These are phyloP conservation scores for Macroglossus sobrinus DNA, from an alignment of 2,113 vertebrate species.

Conservation along the genomic window DNA sequence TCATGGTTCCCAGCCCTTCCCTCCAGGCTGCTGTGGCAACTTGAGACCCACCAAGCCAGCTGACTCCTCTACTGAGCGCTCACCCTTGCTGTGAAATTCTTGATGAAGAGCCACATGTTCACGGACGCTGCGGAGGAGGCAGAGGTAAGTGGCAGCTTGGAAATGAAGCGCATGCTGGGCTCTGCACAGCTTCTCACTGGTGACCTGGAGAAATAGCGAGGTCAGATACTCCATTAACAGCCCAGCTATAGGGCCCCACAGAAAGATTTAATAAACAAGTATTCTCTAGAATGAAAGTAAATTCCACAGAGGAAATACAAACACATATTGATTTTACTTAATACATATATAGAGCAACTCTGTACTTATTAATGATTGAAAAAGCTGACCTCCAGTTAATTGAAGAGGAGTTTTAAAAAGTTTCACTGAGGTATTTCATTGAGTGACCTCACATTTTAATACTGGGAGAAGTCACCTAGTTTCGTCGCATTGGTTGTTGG, in stretches of 20 bases:
- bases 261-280: neutral
- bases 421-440: neutral
- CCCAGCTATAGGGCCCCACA: neutral
- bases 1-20: slow-evolving; percentile 92
- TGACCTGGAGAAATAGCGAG: slow-evolving; percentile 81
- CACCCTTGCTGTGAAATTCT: slow-evolving; percentile 90
- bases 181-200: slow-evolving; percentile 91
- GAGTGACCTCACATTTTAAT: neutral
- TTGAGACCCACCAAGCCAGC: slow-evolving; percentile 91
- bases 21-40: slow-evolving; percentile 93
- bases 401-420: neutral
- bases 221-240: neutral
- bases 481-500: neutral
- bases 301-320: neutral
- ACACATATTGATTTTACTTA: neutral
- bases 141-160: slow-evolving; percentile 91
- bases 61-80: slow-evolving; percentile 83
- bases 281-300: neutral
- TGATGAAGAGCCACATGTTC: slow-evolving; percentile 87
- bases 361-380: neutral
- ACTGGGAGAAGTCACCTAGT: neutral
- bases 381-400: neutral
- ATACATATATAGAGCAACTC: neutral
- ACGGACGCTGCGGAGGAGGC: slow-evolving; percentile 89
- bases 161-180: slow-evolving; percentile 92